These are phyloP conservation scores for Halocaridina rubra DNA, from an alignment of 2,888 invertebrate genomes.

Conservation along the genomic window DNA sequence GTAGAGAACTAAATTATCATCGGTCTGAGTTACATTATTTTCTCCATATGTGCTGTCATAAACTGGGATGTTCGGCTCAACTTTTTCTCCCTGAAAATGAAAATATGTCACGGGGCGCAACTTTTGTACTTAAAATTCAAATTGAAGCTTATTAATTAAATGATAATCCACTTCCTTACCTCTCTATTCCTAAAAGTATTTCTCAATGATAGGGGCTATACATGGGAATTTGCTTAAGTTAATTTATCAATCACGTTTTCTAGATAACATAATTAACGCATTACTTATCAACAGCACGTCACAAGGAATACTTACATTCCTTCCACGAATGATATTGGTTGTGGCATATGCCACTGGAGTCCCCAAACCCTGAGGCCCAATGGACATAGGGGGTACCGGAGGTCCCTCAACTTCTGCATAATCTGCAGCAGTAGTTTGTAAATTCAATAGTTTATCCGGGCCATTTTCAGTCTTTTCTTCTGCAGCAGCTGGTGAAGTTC, in stretches of 20 bases:
- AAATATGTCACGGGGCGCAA: no score
- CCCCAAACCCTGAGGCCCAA: conserved; percentile 27
- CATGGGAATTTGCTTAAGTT: no score
- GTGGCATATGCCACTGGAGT: conserved; percentile 63
- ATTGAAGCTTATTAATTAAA: no score
- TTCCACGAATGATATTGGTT: conserved; percentile 54
- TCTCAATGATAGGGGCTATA: no score
- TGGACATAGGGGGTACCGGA: conserved; percentile 51
- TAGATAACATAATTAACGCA: neutral
- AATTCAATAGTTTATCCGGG: conserved; percentile 60
- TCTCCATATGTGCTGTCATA: conserved; percentile 60
- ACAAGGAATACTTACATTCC: conserved; percentile 44
- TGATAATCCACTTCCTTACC: no score
- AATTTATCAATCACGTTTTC: no score
- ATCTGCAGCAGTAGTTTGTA: conserved; percentile 49
- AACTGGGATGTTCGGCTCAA: conserved; percentile 56
- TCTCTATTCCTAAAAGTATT: no score
- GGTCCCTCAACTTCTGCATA: conserved; percentile 62
- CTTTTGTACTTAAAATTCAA: no score
- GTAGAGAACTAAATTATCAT: conserved; percentile 58
- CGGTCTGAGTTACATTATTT: neutral
- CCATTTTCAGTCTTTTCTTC: conserved; percentile 49
- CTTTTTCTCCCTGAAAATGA: conserved; percentile 47
- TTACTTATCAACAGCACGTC: neutral
- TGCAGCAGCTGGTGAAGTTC: conserved; percentile 12